Percentiles rank a stretch among this genome's conserved stretches.
phyloP scores from a whole-genome alignment of 2,797 vertebrate species.

The Botia almorhae region DNA sequence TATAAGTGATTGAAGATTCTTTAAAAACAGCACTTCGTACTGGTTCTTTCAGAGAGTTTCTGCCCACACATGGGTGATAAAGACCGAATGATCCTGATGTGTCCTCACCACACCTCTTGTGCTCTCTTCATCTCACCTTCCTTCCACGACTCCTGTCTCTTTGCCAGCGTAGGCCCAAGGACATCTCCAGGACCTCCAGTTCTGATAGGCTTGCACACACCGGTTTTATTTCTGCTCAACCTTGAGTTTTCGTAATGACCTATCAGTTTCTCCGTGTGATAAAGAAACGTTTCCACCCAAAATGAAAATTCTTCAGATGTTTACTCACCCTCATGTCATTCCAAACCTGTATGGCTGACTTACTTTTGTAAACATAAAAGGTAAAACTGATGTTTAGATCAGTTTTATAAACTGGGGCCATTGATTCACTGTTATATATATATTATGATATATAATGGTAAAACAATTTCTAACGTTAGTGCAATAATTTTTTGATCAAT shows the following conservation, averaged over 20 bases:
- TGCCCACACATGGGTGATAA: constrained; percentile 21
- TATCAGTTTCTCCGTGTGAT: constrained; percentile 40
- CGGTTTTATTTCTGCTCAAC: constrained; percentile 23
- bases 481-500: too few relatives aligned
- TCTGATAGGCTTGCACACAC: constrained; percentile 6
- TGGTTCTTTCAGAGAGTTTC: background rate
- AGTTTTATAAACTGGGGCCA: background rate
- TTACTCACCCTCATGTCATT: background rate
- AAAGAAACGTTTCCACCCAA: background rate
- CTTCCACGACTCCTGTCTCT: constrained; percentile 31
- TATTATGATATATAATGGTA: too few relatives aligned
- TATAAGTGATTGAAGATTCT: too few relatives aligned
- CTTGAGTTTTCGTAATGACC: constrained; percentile 34
- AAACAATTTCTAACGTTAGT: too few relatives aligned
- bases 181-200: constrained; percentile 7
- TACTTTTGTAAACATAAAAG: too few relatives aligned
- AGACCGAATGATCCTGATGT: background rate
- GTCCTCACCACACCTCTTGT: background rate
- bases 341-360: too few relatives aligned
- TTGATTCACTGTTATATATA: background rate
- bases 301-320: background rate
- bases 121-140: too few relatives aligned
- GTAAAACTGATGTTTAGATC: background rate
- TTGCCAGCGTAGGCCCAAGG: constrained; percentile 42
- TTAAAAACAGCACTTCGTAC: too few relatives aligned